A percentile compares a stretch with the other conserved stretches of the same genome.
Evolutionary conservation across 2,888 invertebrate species (phyloP).

Genomic region (Palloptera scutellata): DNA sequence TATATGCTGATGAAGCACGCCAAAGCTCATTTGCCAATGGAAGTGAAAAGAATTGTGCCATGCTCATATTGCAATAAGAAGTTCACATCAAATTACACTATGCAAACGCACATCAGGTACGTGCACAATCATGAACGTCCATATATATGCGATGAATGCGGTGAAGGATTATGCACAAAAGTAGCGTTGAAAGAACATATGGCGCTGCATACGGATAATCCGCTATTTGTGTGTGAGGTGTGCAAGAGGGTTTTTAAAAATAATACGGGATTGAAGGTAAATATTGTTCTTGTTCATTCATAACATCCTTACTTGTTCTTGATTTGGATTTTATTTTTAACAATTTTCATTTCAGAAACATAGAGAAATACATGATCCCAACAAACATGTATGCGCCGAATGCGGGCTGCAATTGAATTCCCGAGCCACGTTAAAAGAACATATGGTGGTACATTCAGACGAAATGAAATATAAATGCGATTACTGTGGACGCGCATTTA

Average conservation of each 20-base stretch:
- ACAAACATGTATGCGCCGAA: slow-evolving; percentile 56
- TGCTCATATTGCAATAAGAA: slow-evolving; percentile 57
- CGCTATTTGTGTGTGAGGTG: slow-evolving; percentile 54
- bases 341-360: slow-evolving; percentile 44
- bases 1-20: slow-evolving; percentile 36
- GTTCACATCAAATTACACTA: slow-evolving; percentile 47
- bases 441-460: slow-evolving; percentile 58
- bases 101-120: slow-evolving; percentile 52
- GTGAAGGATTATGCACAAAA: slow-evolving; percentile 64
- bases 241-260: slow-evolving; percentile 61
- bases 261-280: slow-evolving; percentile 42
- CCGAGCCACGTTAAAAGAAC: slow-evolving; percentile 53
- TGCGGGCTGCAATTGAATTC: slow-evolving; percentile 58
- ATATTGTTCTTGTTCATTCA: slow-evolving; percentile 64
- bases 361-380: slow-evolving; percentile 58
- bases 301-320: slow-evolving; percentile 59
- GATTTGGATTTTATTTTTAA: slow-evolving; percentile 15
- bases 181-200: slow-evolving; percentile 66
- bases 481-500: slow-evolving; percentile 59
- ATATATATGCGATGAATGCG: slow-evolving; percentile 66
- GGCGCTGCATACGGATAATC: slow-evolving; percentile 65
- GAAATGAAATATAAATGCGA: slow-evolving; percentile 60
- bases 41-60: slow-evolving; percentile 42
- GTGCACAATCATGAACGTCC: slow-evolving; percentile 62
- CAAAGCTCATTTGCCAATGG: slow-evolving; percentile 46